Base-by-base conservation (phyloP, 2,113 vertebrate species). In the Recurvirostra avosetta region DNA sequence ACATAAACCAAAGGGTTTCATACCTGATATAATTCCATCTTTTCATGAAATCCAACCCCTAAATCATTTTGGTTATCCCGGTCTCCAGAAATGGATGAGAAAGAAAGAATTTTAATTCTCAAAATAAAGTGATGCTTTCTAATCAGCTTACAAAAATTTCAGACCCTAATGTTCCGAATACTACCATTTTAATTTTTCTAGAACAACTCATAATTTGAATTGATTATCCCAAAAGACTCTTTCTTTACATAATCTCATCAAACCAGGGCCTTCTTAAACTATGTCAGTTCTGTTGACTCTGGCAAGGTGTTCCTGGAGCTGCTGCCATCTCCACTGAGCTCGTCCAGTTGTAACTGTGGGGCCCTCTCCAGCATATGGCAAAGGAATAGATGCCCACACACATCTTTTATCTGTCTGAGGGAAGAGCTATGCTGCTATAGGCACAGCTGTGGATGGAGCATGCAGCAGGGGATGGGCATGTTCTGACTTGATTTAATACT, bases 401-500 rank as follows among this genome's bases (percentile, higher is more conserved):
- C 12, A 25, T 59, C 32, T 55, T 93, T 90, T 56, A 16, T 55
- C 59, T 77, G 43, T 56, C 49, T 49, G 40, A 45, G 50, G 68
- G 67, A 87, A 83, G 53, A 82, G 47, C 70, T 77, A 1, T 15
- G 12, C 65, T 86, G 75, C 72, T 92, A 4, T 8, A 52, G 52
- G 58, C 88, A 87, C 91, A 95, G 80, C 76, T 96, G 88, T 68
- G 83, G n/a, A 75, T 77, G 40, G 43, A 88, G 47, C 25, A 77
- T 30, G 62, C 40, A 88, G 72, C 65, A 56, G 43, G 36, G 21
- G 21, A 75, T 32, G 68, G 45, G 56, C 61, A 94, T 10, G n/a
- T 66, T 96, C 75, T 96, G 76, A 61, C 20, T 86, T 93, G 68
- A 88, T 86, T 81, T 87, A 72, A 85, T 78, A 45, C 45, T 77